These are phyloP conservation scores for Murina feae DNA, from an alignment of 2,113 vertebrate genomes.

Conservation along the genomic window DNA sequence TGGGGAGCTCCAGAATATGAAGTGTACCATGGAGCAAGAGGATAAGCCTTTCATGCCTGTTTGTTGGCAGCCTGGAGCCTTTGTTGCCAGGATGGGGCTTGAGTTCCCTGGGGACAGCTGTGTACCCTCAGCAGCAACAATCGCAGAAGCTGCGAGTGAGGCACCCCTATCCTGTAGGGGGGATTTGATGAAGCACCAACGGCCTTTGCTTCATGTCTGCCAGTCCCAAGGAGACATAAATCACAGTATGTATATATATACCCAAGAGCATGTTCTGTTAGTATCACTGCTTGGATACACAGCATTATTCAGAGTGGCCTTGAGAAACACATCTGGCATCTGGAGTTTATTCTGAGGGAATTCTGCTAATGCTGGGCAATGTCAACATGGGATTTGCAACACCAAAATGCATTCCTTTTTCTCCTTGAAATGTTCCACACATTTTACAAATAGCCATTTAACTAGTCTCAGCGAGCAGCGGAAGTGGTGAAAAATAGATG, in stretches of 20 bases:
- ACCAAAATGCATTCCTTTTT: neutral
- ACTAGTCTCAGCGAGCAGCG: constrained; percentile 3
- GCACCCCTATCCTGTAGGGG: neutral
- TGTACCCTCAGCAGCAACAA: neutral
- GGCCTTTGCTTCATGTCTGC: neutral
- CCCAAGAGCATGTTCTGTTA: neutral
- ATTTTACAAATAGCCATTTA: constrained; percentile 24
- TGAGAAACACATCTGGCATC: neutral
- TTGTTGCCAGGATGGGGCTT: neutral
- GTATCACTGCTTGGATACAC: neutral
- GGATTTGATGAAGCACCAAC: neutral
- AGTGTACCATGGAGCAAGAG: neutral
- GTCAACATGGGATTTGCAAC: neutral
- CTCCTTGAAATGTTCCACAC: constrained; percentile 21
- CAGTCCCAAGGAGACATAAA: neutral
- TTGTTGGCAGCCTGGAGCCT: neutral
- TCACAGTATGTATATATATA: neutral
- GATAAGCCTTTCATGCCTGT: neutral
- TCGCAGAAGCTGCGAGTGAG: neutral
- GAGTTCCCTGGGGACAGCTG: neutral
- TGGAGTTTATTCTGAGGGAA: neutral
- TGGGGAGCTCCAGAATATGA: neutral
- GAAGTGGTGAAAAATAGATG: constrained; percentile 5
- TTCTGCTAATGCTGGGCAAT: neutral
- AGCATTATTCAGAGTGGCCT: neutral